These are phyloP conservation scores for Pseudorhombus dupliciocellatus DNA, from an alignment of 2,113 vertebrate species.

Conservation along the genomic window DNA sequence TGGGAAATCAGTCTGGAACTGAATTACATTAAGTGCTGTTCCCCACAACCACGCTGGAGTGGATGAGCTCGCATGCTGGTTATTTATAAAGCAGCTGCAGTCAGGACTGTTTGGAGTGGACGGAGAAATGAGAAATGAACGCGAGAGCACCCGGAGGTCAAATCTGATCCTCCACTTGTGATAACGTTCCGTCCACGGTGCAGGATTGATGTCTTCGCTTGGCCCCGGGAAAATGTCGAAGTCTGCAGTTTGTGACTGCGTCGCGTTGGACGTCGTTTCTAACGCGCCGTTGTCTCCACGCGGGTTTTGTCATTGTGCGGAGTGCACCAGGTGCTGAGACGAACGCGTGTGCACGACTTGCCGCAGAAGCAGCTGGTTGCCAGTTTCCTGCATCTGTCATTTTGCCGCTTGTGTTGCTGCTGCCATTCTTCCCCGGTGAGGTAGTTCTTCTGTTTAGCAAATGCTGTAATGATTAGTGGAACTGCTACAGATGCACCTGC, in stretches of 20 bases:
- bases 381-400: background rate
- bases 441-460: background rate
- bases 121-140: constrained; percentile 50
- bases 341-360: background rate
- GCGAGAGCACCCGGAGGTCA: constrained; percentile 44
- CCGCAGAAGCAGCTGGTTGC: background rate
- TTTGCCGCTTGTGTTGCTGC: background rate
- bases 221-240: background rate
- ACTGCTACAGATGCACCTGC: background rate
- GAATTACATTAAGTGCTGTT: constrained; percentile 49
- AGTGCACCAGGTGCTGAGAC: background rate
- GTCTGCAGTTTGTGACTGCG: background rate
- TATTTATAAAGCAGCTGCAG: constrained; percentile 60
- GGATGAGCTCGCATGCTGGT: constrained; percentile 45
- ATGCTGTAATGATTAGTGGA: background rate
- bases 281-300: no score
- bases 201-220: background rate
- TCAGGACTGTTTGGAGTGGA: constrained; percentile 35
- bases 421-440: background rate
- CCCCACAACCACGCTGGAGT: constrained; percentile 35
- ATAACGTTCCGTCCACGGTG: background rate
- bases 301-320: no score
- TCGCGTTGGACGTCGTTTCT: background rate
- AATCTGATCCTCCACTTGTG: background rate
- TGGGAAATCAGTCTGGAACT: constrained; percentile 38